These are phyloP conservation scores for Temnothorax unifasciatus DNA, from an alignment of 2,888 invertebrate genomes.

Conservation along the genomic window DNA sequence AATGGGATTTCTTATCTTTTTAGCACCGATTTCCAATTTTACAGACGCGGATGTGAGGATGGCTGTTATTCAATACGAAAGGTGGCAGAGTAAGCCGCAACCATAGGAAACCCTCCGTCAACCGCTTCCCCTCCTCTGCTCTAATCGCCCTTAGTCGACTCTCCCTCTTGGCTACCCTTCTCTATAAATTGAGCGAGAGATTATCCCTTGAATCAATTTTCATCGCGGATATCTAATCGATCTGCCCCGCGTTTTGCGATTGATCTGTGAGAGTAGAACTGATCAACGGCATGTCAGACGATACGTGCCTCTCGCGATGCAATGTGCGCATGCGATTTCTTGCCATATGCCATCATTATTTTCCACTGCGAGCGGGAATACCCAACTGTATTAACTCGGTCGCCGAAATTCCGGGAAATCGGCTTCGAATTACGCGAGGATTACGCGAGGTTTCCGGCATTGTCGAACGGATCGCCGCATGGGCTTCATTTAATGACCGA, in stretches of 20 bases:
- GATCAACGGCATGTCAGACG: neutral
- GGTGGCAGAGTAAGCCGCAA: slow-evolving; percentile 38
- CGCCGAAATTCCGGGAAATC: slow-evolving; percentile 53
- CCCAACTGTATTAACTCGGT: slow-evolving; percentile 53
- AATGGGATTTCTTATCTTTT: slow-evolving; percentile 70
- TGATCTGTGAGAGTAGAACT: slow-evolving; percentile 26
- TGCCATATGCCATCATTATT: slow-evolving; percentile 44
- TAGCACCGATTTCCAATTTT: slow-evolving; percentile 58
- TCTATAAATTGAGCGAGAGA: slow-evolving; percentile 35
- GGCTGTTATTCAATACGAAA: slow-evolving; percentile 48
- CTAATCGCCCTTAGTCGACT: neutral
- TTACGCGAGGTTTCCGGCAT: slow-evolving; percentile 59
- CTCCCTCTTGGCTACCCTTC: neutral
- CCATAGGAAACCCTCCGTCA: slow-evolving; percentile 4
- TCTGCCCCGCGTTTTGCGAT: neutral
- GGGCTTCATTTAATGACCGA: slow-evolving; percentile 66
- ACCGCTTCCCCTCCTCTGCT: neutral
- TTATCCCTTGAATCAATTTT: slow-evolving; percentile 67
- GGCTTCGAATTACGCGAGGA: slow-evolving; percentile 49
- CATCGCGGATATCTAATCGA: slow-evolving; percentile 12
- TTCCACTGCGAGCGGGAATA: slow-evolving; percentile 8
- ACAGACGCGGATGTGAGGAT: slow-evolving; percentile 23
- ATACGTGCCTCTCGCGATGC: slow-evolving; percentile 23
- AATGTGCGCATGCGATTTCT: slow-evolving; percentile 5
- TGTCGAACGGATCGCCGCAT: slow-evolving; percentile 62